Conservation (phyloP, 2,888 invertebrate species). For the Phanerotoma sp. region DNA sequence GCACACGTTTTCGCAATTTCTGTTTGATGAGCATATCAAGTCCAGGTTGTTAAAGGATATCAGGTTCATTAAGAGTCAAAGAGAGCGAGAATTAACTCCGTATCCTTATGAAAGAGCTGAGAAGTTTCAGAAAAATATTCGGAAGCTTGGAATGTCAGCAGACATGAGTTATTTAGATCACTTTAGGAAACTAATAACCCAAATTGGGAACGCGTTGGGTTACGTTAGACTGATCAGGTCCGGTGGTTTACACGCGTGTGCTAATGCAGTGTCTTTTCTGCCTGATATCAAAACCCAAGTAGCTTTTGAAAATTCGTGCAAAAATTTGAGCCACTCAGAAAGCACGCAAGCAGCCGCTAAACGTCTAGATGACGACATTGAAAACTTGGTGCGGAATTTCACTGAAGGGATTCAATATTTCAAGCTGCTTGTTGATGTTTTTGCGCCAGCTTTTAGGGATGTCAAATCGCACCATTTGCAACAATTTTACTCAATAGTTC, state of each 20-base stretch:
- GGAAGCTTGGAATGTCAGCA: constrained; percentile 78
- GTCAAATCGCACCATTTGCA: constrained; percentile 81
- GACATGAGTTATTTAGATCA: constrained; percentile 89
- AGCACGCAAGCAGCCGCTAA: constrained; percentile 68
- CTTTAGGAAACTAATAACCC: constrained; percentile 87
- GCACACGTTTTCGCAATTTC: constrained; percentile 92
- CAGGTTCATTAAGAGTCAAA: constrained; percentile 66
- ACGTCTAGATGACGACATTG: constrained; percentile 76
- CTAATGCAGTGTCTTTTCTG: constrained; percentile 87
- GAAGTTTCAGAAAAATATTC: constrained; percentile 88
- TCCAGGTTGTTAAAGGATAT: constrained; percentile 89
- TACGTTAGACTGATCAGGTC: constrained; percentile 93
- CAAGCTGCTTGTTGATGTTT: constrained; percentile 87
- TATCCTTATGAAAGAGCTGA: constrained; percentile 90
- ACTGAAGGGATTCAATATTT: constrained; percentile 88
- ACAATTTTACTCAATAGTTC: constrained; percentile 91
- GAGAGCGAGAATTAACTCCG: constrained; percentile 72
- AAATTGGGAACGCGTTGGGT: constrained; percentile 95
- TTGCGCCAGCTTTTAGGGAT: constrained; percentile 84
- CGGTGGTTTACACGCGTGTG: constrained; percentile 89
- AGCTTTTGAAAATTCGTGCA: constrained; percentile 67
- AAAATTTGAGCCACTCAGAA: constrained; percentile 63
- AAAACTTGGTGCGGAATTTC: constrained; percentile 78
- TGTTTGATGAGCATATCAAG: constrained; percentile 97
- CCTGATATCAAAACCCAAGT: constrained; percentile 71